Base-by-base conservation (phyloP, 1,140 invertebrate species). In the Anadara kagoshimensis region DNA sequence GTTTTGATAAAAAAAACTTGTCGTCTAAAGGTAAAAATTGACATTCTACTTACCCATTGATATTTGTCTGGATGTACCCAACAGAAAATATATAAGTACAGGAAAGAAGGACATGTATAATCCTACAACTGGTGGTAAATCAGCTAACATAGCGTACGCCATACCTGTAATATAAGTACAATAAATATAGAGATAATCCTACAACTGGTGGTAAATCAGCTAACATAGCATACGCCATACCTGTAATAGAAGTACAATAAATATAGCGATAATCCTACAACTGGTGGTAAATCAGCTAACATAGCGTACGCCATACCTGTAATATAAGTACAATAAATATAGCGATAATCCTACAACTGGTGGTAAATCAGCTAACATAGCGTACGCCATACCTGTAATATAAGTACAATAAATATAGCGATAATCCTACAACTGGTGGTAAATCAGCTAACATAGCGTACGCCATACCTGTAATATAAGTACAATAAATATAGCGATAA, bases 101-200 rank as follows among this genome's bases (percentile, higher is more conserved):
- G 88, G 88, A 36, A 90, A 87, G 73, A 91, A 90, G 8, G 88
- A 86, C 73, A 88, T 85, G 69, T 90, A 90, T 0, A 90, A 80
- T 16, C 90, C 89, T 58, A 86, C 85, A 26, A 89, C 83, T 47
- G 89, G 88, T 0, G 86, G 86, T 11, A 90, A 73, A 57, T 84
- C 83, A 44, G 86, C 86, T 58, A 90, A 78, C 78, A 90, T 81
- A 3, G 87, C 82, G 69, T 90, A 90, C 0, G 88, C 89, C 84
- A 90, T 87, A 29, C 89, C 89, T 89, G 75, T 12, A 81, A 73
- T 7, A 36, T n/a, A 36, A 36, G 29, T 36, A 36, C 29, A 36
- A 36, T n/a, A n/a, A n/a, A n/a, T n/a, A n/a, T n/a, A n/a, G n/a
- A n/a, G n/a, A 90, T 0, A 90, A 80, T n/a, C 90, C 89, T 58